Percentiles rank a stretch among this genome's conserved stretches.
Evolutionary conservation across 1,140 invertebrate species (phyloP).

Genomic region (Dreissena polymorpha): DNA sequence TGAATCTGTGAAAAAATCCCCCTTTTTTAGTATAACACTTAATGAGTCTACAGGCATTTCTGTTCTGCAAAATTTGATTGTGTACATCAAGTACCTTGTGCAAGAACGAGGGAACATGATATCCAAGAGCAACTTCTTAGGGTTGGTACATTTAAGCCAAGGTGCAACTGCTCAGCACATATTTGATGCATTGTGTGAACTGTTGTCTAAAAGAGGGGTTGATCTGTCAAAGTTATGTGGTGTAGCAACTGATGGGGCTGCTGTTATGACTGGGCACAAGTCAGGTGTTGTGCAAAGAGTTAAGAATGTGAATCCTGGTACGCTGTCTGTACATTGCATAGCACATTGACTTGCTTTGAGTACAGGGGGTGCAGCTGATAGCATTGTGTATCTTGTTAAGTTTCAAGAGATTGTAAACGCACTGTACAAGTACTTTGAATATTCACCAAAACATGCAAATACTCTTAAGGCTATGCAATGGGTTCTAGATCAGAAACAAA

Average conservation of each 20-base stretch:
- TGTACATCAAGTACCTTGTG: not conserved
- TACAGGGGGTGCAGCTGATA: conserved; percentile 9
- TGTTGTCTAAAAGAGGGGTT: conserved; percentile 18
- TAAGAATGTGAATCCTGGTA: not conserved
- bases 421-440: conserved; percentile 14
- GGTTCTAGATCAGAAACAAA: too few relatives aligned
- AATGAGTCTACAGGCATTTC: too few relatives aligned
- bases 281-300: not conserved
- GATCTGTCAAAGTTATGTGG: conserved; percentile 23
- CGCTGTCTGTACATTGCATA: conserved; percentile 13
- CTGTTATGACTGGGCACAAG: conserved; percentile 2
- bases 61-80: too few relatives aligned
- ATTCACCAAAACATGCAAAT: conserved; percentile 1
- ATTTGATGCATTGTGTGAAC: not conserved
- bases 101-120: not conserved
- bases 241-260: conserved; percentile 17
- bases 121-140: not conserved
- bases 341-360: conserved; percentile 20
- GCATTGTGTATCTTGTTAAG: too few relatives aligned
- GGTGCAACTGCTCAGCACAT: conserved; percentile 8
- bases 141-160: not conserved
- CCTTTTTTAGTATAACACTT: too few relatives aligned
- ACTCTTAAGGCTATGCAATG: too few relatives aligned
- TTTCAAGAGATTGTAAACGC: too few relatives aligned
- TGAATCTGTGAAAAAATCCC: too few relatives aligned